Evolutionary conservation across 92 coral and sea anemone genomes (phyloP).

Genomic region (Palythoa grandis): DNA sequence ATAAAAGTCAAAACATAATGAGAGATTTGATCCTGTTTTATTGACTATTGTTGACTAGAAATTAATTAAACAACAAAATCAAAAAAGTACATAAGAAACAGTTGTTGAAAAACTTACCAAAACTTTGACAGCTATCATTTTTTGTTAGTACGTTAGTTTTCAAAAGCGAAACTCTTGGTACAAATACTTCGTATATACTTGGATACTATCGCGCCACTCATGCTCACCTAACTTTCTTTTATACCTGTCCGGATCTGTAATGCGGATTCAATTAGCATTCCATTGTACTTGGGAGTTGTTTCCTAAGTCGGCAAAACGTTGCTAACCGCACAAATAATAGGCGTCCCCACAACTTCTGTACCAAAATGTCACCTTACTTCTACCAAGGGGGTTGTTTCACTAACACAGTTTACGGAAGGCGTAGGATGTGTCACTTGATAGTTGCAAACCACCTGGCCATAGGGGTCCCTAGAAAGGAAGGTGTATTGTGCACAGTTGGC

Average conservation of each 20-base stretch:
- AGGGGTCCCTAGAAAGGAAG: neutral
- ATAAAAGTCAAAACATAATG: neutral
- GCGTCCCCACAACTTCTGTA: constrained; percentile 4
- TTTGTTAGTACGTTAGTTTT: neutral
- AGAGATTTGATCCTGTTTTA: neutral
- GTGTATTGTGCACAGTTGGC: neutral
- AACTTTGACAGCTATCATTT: constrained; percentile 7
- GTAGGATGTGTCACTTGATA: constrained; percentile 34
- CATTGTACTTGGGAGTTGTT: constrained; percentile 1
- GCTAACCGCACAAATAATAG: neutral
- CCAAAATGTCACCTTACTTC: neutral
- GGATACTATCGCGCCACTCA: neutral
- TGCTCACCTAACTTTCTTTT: neutral
- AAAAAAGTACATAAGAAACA: neutral
- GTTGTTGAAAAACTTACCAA: constrained; percentile 12
- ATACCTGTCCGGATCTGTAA: neutral
- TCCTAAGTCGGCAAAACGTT: neutral
- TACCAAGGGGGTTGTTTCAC: neutral
- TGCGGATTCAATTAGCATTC: constrained; percentile 12
- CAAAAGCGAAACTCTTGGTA: neutral
- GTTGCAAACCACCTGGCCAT: neutral
- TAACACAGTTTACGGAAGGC: constrained; percentile 22
- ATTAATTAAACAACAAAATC: neutral
- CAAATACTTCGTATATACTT: neutral
- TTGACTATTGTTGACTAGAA: neutral